Evolutionary conservation across 1,140 invertebrate species (phyloP).

Genomic region (Bombus terrestris): DNA sequence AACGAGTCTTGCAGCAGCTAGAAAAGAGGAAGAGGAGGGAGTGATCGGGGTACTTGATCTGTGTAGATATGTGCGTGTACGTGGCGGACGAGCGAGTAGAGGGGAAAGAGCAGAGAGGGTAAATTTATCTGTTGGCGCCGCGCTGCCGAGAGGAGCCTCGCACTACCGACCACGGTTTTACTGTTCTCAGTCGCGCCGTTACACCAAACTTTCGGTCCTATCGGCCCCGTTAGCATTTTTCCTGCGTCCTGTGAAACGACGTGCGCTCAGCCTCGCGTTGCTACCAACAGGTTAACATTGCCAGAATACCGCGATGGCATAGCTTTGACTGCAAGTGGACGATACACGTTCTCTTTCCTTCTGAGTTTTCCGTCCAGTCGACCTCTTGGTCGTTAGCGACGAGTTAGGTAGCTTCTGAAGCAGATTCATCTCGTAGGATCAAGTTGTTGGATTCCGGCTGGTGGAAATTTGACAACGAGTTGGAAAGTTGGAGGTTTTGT

Average conservation of each 20-base stretch:
- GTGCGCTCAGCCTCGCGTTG: no score
- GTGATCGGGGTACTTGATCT: background rate
- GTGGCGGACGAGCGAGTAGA: background rate
- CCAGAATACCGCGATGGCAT: background rate
- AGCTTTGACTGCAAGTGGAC: no score
- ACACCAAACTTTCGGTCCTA: constrained; percentile 54
- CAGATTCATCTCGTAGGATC: no score
- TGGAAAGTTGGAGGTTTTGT: no score
- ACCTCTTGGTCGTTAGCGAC: no score
- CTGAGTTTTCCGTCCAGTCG: no score
- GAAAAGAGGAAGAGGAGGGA: constrained; percentile 28
- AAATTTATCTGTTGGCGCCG: constrained; percentile 69
- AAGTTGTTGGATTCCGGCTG: no score
- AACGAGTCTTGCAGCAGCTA: constrained; percentile 24
- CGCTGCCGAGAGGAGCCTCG: constrained; percentile 56
- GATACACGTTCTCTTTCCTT: no score
- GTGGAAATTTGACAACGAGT: no score
- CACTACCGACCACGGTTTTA: constrained; percentile 35
- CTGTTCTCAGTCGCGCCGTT: constrained; percentile 52
- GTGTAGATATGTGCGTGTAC: background rate
- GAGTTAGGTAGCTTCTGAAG: no score
- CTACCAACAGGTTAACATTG: background rate
- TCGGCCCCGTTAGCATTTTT: constrained; percentile 44
- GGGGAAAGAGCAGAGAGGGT: constrained; percentile 41
- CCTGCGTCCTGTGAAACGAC: background rate